Evolutionary conservation across 1,140 invertebrate species (phyloP).

Genomic region (Pygmarrhopalites habei): DNA sequence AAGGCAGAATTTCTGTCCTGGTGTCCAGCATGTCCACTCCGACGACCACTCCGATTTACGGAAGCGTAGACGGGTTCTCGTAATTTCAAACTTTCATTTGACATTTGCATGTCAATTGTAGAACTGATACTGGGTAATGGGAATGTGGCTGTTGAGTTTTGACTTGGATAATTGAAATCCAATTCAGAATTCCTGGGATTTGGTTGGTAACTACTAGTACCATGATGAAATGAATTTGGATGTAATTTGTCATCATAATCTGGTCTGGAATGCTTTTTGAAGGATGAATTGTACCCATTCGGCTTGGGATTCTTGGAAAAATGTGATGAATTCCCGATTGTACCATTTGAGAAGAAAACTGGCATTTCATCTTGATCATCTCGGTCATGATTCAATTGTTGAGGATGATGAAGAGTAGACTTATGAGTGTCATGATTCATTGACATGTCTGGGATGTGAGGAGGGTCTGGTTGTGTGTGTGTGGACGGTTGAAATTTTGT

Average conservation of each 20-base stretch:
- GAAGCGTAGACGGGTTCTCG: conserved; percentile 28
- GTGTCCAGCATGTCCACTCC: background rate
- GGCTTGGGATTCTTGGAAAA: too few species aligned
- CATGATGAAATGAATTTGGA: background rate
- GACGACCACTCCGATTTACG: conserved; percentile 23
- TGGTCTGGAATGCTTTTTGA: background rate
- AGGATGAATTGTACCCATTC: conserved; percentile 4
- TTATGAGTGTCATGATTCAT: too few species aligned
- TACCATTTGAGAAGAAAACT: conserved; percentile 3
- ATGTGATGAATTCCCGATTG: background rate
- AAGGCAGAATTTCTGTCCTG: background rate
- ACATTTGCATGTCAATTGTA: background rate
- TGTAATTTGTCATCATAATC: background rate
- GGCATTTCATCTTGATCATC: conserved; percentile 16
- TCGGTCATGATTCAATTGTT: background rate
- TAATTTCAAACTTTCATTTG: background rate
- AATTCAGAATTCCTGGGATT: background rate
- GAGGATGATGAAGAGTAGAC: too few species aligned
- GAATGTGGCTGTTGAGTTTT: background rate
- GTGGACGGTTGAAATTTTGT: background rate
- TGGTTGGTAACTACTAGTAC: background rate
- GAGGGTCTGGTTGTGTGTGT: background rate
- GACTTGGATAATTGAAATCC: background rate
- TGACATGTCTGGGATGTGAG: background rate
- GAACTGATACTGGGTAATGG: conserved; percentile 16